Evolutionary conservation across 35 echinoderm and acorn worm genomes (phyloP), one percentile per base, ranked within the genome.

Genomic region (Nesometra sesokonis): DNA sequence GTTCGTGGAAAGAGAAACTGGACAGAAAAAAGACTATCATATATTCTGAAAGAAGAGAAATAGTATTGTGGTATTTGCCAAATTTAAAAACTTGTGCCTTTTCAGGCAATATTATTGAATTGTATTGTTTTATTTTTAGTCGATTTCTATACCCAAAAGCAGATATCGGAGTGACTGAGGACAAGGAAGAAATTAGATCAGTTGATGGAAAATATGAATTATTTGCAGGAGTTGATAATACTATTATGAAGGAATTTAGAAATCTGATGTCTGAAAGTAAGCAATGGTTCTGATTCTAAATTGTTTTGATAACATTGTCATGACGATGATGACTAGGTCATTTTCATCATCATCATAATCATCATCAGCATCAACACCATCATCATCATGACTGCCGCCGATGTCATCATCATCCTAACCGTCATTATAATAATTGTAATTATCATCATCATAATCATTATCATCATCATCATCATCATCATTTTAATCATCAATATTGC

Each of bases 181-280:
- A 47, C 23, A 84, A 81, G 31, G 29, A 33, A 17, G 85, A 83
- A 36, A 9, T 82, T 3, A 85, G n/a, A 88, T 46, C 86, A 7
- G 57, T 29, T 32, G 94, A 97, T 91, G 92, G 92, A 31, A 97
- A 91, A 80, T 97, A 97, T 84, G 94, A 97, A 82, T 86, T 91
- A 33, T 97, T 97, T 87, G 89, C 94, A 34, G 85, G 36, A 27
- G 84, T 97, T 52, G 86, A 97, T 77, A 78, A 88, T 31, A 43
- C 84, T 35, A 84, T 97, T 33, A 82, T 80, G 84, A 86, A 93
- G 31, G 91, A 97, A 91, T 76, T 97, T 17, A 91, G 57, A 84
- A 47, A 82, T 30, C 84, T 93, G 7, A 80, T 97, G 15, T 23
- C 84, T 7, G 36, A 86, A 80, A 93, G 91, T 96, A 85, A 90